Evolutionary conservation across 1,140 invertebrate species (phyloP).

Genomic region (Bombus soroeensis): DNA sequence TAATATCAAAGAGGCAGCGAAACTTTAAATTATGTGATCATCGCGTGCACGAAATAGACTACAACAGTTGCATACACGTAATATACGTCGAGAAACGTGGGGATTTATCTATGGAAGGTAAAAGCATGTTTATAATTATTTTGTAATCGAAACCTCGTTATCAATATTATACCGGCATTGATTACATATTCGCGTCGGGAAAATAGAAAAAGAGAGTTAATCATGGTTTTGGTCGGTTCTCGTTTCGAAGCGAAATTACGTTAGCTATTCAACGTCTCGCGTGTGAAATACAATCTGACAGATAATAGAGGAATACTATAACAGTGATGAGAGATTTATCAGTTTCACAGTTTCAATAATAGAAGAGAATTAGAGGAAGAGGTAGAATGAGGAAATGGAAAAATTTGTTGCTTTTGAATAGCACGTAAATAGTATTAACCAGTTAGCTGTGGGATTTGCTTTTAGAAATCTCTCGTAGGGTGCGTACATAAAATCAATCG

Average conservation of each 20-base stretch:
- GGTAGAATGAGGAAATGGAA: neutral
- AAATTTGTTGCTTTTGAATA: too few relatives aligned
- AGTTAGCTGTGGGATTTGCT: too few relatives aligned
- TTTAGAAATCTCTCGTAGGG: too few relatives aligned
- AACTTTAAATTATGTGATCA: neutral
- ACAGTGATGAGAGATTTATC: neutral
- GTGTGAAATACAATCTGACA: neutral
- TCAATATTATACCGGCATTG: accelerated
- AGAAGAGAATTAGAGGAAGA: neutral
- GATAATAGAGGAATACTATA: neutral
- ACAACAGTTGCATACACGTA: neutral
- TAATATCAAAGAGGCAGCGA: too few relatives aligned
- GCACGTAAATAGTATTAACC: too few relatives aligned
- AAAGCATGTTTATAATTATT: neutral
- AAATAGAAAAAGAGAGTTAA: neutral
- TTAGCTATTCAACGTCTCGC: neutral
- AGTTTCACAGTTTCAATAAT: too few relatives aligned
- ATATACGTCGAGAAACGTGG: neutral
- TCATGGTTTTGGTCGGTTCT: too few relatives aligned
- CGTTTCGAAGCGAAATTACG: neutral
- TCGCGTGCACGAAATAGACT: neutral
- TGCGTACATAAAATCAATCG: too few relatives aligned
- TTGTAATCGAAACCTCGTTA: neutral
- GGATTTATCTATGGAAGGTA: neutral
- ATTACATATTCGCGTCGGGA: neutral